phyloP scores from a whole-genome alignment of 2,797 vertebrate genomes.

The Pelobates cultripes region DNA sequence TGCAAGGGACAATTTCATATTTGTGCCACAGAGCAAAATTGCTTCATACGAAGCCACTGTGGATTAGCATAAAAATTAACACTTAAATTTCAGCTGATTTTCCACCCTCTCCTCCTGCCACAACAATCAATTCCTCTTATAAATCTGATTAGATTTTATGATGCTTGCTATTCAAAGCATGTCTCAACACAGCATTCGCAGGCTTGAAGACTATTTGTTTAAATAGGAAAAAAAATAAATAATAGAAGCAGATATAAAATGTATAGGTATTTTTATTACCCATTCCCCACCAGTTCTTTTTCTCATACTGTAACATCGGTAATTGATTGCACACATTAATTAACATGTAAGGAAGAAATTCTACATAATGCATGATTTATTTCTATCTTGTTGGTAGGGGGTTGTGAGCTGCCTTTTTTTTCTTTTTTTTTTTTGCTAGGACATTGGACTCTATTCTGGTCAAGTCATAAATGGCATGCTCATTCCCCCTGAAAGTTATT shows the following conservation, averaged over 20 bases:
- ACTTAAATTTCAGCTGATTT: slow-evolving; percentile 99
- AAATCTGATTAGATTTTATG: slow-evolving; percentile 99
- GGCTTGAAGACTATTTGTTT: slow-evolving; percentile 91
- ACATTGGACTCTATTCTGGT: slow-evolving; percentile 77
- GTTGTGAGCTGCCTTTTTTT: slow-evolving; percentile 80
- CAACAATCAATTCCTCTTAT: slow-evolving; percentile 99
- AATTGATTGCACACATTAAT: slow-evolving; percentile 91
- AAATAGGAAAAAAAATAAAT: slow-evolving; percentile 91
- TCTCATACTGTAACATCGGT: slow-evolving; percentile 83
- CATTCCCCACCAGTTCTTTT: slow-evolving; percentile 76
- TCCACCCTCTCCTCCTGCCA: slow-evolving; percentile 97
- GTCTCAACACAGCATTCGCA: slow-evolving; percentile 87
- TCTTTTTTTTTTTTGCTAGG: slow-evolving; percentile 64
- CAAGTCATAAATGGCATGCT: slow-evolving; percentile 82
- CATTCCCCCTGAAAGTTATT: slow-evolving; percentile 84
- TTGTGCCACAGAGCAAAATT: slow-evolving; percentile 94
- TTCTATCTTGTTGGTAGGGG: slow-evolving; percentile 83
- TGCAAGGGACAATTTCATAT: slow-evolving; percentile 99
- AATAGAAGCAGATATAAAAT: slow-evolving; percentile 90
- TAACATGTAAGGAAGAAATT: slow-evolving; percentile 88
- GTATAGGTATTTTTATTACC: slow-evolving; percentile 91
- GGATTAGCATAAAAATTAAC: slow-evolving; percentile 99
- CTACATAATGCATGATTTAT: slow-evolving; percentile 87
- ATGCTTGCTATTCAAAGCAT: slow-evolving; percentile 99
- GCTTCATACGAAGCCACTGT: slow-evolving; percentile 96